phyloP scores from a whole-genome alignment of 2,113 vertebrate genomes.

The Serinus canaria region DNA sequence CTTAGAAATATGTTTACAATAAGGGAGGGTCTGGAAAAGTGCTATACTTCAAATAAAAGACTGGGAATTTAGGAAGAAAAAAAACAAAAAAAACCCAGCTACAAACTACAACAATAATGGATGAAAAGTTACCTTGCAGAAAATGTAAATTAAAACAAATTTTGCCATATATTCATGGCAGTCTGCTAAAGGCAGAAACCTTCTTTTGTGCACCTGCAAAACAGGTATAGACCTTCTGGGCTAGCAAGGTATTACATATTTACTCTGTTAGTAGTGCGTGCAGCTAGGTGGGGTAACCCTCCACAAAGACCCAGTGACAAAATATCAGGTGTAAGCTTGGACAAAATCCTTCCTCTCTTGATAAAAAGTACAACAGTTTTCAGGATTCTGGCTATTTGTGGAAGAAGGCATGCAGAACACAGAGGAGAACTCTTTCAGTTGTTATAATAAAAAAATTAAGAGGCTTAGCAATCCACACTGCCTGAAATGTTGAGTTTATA shows the following conservation, averaged over 20 bases:
- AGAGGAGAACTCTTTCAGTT: not conserved
- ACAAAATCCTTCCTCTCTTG: not conserved
- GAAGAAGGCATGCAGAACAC: not conserved
- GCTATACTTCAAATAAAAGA: not conserved
- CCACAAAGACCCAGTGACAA: not conserved
- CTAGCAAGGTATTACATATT: not conserved
- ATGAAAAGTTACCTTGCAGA: not conserved
- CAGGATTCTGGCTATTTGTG: not conserved
- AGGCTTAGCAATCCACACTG: not conserved
- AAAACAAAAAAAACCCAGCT: not conserved
- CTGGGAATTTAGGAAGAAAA: not conserved
- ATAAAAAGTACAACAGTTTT: not conserved
- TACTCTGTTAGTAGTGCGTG: not conserved
- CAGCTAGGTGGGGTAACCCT: not conserved
- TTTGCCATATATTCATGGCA: not conserved
- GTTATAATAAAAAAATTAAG: not conserved
- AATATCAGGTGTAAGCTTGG: rapidly evolving
- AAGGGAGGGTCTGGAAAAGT: not conserved
- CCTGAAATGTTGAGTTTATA: not conserved
- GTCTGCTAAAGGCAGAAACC: not conserved
- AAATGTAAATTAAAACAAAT: not conserved
- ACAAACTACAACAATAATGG: not conserved
- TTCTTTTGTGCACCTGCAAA: not conserved
- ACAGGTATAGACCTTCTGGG: not conserved
- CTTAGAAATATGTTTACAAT: not conserved